phyloP scores from a whole-genome alignment of 2,797 vertebrate species.

The Salarias fasciatus region DNA sequence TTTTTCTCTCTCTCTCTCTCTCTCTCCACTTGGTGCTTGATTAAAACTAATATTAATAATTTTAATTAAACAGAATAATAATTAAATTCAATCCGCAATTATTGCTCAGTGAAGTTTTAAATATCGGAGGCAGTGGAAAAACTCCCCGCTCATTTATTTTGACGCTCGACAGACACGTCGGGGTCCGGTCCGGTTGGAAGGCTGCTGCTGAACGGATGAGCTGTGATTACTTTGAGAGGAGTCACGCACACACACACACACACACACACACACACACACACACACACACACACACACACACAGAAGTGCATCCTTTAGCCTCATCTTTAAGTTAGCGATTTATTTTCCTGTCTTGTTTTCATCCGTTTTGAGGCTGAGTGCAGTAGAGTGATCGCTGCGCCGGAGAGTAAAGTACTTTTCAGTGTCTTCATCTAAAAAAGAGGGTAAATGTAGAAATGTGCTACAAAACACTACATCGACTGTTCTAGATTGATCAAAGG shows the following conservation, averaged over 20 bases:
- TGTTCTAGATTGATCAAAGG: no score
- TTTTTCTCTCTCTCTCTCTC: conserved; percentile 62
- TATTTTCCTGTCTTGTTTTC: conserved; percentile 45
- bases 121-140: conserved; percentile 60
- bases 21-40: conserved; percentile 65
- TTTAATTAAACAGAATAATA: conserved; percentile 82
- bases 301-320: background rate
- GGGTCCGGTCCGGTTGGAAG: conserved; percentile 51
- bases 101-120: conserved; percentile 77
- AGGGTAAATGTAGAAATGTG: no score
- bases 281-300: background rate
- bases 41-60: conserved; percentile 84
- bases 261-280: background rate
- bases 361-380: conserved; percentile 40
- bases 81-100: conserved; percentile 77
- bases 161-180: conserved; percentile 46
- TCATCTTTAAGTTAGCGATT: conserved; percentile 40
- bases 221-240: conserved; percentile 59
- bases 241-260: conserved; percentile 16
- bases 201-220: conserved; percentile 61
- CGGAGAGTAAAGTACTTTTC: conserved; percentile 43
- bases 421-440: no score
- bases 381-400: conserved; percentile 40
- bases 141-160: conserved; percentile 59
- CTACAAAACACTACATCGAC: no score